These are phyloP conservation scores for Unio delphinus DNA, from an alignment of 2,888 invertebrate species.

Conservation along the genomic window DNA sequence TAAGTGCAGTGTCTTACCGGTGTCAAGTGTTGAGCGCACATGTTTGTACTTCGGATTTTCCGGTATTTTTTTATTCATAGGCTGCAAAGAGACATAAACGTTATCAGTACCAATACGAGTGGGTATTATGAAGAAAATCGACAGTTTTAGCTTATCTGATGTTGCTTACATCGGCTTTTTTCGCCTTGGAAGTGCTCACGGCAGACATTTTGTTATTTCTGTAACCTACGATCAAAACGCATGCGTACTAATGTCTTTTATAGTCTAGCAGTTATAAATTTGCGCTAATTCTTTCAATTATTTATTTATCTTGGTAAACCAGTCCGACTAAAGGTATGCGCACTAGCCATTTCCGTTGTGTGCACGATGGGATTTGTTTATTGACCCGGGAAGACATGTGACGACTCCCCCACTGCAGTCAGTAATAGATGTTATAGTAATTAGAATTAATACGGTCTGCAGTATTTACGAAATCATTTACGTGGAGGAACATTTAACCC, in stretches of 20 bases:
- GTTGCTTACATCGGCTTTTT: slow-evolving; percentile 56
- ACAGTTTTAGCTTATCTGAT: neutral
- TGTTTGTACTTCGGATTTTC: slow-evolving; percentile 70
- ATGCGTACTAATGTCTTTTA: slow-evolving; percentile 9
- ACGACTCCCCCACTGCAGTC: too few relatives aligned
- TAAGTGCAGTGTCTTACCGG: slow-evolving; percentile 53
- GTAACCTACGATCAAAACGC: slow-evolving; percentile 11
- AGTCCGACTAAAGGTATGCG: too few relatives aligned
- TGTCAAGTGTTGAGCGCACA: slow-evolving; percentile 68
- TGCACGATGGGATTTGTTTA: slow-evolving; percentile 17
- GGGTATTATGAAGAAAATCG: too few relatives aligned
- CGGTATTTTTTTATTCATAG: slow-evolving; percentile 64
- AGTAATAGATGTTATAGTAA: too few relatives aligned
- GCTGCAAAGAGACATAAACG: slow-evolving; percentile 50
- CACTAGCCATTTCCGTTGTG: slow-evolving; percentile 5
- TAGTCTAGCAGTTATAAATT: too few relatives aligned
- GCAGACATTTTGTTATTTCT: slow-evolving; percentile 58
- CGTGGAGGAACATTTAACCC: too few relatives aligned
- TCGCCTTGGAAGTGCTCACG: slow-evolving; percentile 55
- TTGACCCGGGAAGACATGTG: too few relatives aligned
- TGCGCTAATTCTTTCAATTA: too few relatives aligned
- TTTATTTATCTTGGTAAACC: too few relatives aligned
- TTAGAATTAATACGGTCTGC: slow-evolving; percentile 23
- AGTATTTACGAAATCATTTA: slow-evolving; percentile 17
- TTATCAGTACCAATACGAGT: neutral